Conservation (phyloP, 2,888 invertebrate genomes). For the Platycheirus rosarum region DNA sequence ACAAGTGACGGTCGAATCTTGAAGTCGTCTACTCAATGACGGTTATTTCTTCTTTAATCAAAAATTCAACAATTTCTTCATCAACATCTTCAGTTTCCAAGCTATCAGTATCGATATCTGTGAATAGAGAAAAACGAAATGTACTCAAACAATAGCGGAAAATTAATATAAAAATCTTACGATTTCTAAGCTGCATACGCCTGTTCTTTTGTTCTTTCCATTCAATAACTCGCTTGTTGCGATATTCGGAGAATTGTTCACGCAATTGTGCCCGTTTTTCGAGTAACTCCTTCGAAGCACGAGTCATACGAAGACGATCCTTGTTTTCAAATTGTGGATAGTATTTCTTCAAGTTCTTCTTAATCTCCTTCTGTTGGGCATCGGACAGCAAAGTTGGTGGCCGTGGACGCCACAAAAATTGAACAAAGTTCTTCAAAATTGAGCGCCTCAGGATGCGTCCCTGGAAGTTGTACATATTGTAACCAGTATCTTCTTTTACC, state of each 20-base stretch:
- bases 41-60: conserved; percentile 96
- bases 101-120: conserved; percentile 97
- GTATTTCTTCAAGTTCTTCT: conserved; percentile 98
- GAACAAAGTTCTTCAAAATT: conserved; percentile 95
- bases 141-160: background rate
- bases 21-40: conserved; percentile 86
- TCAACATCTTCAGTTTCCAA: conserved; percentile 95
- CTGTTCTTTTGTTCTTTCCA: conserved; percentile 91
- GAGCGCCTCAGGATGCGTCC: conserved; percentile 89
- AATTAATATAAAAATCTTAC: conserved; percentile 84
- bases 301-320: conserved; percentile 95
- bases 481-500: conserved; percentile 95
- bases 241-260: conserved; percentile 92
- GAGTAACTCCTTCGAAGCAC: conserved; percentile 96
- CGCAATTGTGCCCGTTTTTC: conserved; percentile 95
- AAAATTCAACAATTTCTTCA: conserved; percentile 98
- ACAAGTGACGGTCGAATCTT: background rate
- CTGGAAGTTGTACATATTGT: conserved; percentile 99
- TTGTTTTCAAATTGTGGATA: conserved; percentile 97
- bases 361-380: conserved; percentile 95
- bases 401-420: conserved; percentile 97
- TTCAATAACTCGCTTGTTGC: conserved; percentile 88
- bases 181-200: conserved; percentile 92
- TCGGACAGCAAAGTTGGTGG: conserved; percentile 92
- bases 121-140: conserved; percentile 78